phyloP scores from a whole-genome alignment of 2,888 invertebrate genomes.

The Deilephila porcellus region DNA sequence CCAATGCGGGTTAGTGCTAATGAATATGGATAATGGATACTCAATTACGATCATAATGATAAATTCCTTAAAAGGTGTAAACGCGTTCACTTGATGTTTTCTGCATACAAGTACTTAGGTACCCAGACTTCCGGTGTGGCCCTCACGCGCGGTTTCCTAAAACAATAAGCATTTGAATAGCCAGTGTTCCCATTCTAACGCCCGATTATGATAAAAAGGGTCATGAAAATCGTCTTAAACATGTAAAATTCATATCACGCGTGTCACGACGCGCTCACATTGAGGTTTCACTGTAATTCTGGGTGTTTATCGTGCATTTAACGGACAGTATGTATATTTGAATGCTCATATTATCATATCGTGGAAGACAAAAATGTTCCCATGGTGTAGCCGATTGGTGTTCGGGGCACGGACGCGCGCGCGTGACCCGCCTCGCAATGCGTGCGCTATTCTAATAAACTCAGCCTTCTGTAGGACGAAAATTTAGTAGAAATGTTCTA shows the following conservation, averaged over 20 bases:
- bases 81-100: too few relatives aligned
- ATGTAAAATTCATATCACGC: conserved; percentile 81
- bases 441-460: conserved; percentile 80
- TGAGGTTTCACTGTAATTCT: conserved; percentile 84
- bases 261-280: conserved; percentile 78
- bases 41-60: too few relatives aligned
- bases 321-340: conserved; percentile 85
- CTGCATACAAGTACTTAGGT: not conserved
- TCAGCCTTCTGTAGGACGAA: conserved; percentile 85
- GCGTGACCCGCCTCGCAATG: conserved; percentile 80
- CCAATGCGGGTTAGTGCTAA: too few relatives aligned
- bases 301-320: conserved; percentile 85
- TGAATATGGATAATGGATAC: too few relatives aligned
- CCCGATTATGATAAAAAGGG: conserved; percentile 63
- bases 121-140: not conserved
- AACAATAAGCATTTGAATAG: not conserved
- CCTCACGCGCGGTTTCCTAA: conserved; percentile 3
- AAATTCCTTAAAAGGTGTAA: too few relatives aligned
- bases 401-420: conserved; percentile 75
- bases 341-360: conserved; percentile 85
- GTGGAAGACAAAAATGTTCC: conserved; percentile 86
- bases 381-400: conserved; percentile 79
- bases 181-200: conserved; percentile 37
- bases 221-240: conserved; percentile 66
- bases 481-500: conserved; percentile 84